Percentiles rank a stretch among this genome's conserved stretches.
phyloP scores from a whole-genome alignment of 2,797 vertebrate genomes.

The Myotis findleyi region DNA sequence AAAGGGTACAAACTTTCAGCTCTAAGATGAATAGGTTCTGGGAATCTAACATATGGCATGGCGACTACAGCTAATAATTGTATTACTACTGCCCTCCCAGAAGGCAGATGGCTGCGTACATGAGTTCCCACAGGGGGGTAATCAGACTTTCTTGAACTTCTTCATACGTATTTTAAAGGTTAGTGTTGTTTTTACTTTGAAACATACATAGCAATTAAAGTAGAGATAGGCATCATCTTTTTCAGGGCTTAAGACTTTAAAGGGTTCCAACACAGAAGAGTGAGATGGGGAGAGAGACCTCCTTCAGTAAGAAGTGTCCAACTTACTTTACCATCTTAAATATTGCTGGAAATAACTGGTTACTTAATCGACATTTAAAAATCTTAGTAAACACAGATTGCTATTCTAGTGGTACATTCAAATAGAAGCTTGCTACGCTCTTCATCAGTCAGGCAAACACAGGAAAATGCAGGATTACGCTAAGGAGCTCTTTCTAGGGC shows the following conservation, averaged over 20 bases:
- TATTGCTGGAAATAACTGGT: background rate
- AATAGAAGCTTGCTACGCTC: background rate
- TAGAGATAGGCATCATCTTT: background rate
- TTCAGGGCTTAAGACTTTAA: background rate
- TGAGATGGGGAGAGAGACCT: background rate
- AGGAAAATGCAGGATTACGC: background rate
- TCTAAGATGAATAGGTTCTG: background rate
- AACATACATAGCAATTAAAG: background rate
- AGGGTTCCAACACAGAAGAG: background rate
- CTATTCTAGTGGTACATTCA: background rate
- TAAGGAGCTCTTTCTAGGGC: background rate
- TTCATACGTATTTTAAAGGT: background rate
- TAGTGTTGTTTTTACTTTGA: background rate
- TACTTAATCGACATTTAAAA: background rate
- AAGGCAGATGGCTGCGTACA: background rate
- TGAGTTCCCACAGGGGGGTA: background rate
- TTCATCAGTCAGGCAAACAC: background rate
- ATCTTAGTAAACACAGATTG: background rate
- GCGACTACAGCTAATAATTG: background rate
- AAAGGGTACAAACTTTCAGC: background rate
- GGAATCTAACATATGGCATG: background rate
- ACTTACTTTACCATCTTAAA: background rate
- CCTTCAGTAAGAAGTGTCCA: slow-evolving; percentile 1
- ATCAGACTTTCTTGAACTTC: background rate
- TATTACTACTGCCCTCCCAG: background rate